These are phyloP conservation scores for Tupaia tana DNA, from an alignment of 2,113 vertebrate genomes.

Conservation along the genomic window DNA sequence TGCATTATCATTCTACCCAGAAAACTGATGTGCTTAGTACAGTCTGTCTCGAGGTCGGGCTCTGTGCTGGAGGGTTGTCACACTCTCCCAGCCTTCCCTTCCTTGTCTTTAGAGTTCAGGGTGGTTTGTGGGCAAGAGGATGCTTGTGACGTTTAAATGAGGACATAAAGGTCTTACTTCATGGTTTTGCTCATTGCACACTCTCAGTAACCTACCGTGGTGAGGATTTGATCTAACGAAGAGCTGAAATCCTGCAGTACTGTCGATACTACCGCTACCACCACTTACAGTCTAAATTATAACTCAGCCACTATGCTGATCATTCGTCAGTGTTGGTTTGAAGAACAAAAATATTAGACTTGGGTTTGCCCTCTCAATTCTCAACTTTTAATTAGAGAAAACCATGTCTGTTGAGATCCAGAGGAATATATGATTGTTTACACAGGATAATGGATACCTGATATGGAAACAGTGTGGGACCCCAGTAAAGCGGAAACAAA, in stretches of 20 bases:
- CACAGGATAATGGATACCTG: not conserved
- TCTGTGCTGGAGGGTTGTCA: no score
- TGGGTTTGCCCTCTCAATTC: not conserved
- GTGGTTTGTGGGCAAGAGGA: not conserved
- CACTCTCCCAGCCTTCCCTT: not conserved
- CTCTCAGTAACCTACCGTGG: not conserved
- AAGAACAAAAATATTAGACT: not conserved
- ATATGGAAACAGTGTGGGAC: not conserved
- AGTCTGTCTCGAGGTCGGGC: not conserved
- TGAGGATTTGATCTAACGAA: not conserved
- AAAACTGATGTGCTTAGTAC: not conserved
- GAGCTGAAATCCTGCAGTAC: not conserved
- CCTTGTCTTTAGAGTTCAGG: not conserved
- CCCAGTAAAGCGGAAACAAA: not conserved
- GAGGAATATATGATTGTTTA: not conserved
- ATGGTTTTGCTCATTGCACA: not conserved
- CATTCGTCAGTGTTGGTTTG: not conserved
- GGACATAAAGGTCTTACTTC: not conserved
- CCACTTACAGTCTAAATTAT: not conserved
- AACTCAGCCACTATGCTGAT: not conserved
- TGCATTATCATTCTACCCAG: not conserved
- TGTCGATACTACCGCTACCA: not conserved
- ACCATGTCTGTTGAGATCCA: not conserved
- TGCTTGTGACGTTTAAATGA: not conserved
- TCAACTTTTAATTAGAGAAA: slow-evolving; percentile 5